Conservation (phyloP, 2,113 vertebrate species). For the Poicephalus meyeri region DNA sequence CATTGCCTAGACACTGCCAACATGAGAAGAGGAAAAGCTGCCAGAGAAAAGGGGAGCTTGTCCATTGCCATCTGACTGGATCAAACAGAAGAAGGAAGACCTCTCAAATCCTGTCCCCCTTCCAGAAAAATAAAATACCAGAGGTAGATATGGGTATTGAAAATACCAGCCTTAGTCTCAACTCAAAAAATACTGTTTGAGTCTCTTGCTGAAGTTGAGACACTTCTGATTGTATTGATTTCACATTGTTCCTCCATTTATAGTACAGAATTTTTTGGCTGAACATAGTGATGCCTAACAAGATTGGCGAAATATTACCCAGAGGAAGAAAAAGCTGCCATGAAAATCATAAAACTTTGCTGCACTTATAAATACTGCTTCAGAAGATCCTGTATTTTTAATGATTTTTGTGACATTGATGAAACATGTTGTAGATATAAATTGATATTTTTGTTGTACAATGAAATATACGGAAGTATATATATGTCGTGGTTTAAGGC, state of each 20-base stretch:
- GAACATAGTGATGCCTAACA: neutral
- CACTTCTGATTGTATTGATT: neutral
- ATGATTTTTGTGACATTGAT: neutral
- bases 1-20: neutral
- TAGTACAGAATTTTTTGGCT: neutral
- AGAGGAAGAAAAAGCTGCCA: neutral
- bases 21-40: neutral
- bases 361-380: neutral
- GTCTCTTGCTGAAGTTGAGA: neutral
- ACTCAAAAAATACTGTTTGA: neutral
- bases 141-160: neutral
- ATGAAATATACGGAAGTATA: neutral
- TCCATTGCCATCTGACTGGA: neutral
- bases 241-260: neutral
- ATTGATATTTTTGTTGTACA: neutral
- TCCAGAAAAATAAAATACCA: neutral
- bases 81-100: neutral
- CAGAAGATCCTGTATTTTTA: neutral
- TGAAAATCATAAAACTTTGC: neutral
- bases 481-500: too few relatives aligned
- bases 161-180: neutral
- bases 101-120: neutral
- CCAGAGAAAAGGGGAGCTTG: neutral
- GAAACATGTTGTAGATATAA: neutral
- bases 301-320: neutral